Evolutionary conservation across 2,888 invertebrate genomes (phyloP).

Genomic region (Ectropis crepuscularia): DNA sequence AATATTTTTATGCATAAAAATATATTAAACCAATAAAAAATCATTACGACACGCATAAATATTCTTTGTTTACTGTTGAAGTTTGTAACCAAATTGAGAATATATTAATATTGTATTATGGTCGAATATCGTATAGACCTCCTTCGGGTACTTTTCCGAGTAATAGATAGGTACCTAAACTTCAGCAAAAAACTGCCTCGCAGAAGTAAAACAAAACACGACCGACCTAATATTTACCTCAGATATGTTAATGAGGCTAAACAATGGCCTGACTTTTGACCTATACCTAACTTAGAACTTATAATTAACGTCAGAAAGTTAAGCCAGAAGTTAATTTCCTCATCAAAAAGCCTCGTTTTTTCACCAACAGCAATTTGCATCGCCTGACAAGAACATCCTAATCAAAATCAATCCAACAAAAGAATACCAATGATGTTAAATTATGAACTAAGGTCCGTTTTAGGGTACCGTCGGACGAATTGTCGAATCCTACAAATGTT

Average conservation of each 20-base stretch:
- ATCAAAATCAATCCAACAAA: slow-evolving; percentile 38
- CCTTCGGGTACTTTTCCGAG: no score
- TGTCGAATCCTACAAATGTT: no score
- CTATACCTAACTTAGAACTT: slow-evolving; percentile 1
- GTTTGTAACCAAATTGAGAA: no score
- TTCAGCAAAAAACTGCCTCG: neutral
- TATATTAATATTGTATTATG: no score
- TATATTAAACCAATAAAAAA: no score
- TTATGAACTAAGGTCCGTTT: slow-evolving; percentile 12
- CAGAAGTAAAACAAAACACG: neutral
- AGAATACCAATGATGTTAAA: slow-evolving; percentile 21
- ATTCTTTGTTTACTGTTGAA: no score
- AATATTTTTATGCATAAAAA: no score
- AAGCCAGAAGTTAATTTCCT: slow-evolving; percentile 13
- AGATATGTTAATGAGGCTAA: neutral
- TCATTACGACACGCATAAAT: no score
- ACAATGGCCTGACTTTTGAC: slow-evolving; percentile 12
- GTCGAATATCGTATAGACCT: no score
- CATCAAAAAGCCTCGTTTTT: slow-evolving; percentile 18
- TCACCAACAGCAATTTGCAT: slow-evolving; percentile 10
- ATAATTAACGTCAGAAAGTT: slow-evolving; percentile 13
- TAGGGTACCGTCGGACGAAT: neutral
- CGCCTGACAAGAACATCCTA: slow-evolving; percentile 35
- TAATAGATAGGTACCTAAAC: no score
- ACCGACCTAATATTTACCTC: neutral